These are phyloP conservation scores for Geranospiza caerulescens DNA, from an alignment of 2,797 vertebrate genomes.

Conservation along the genomic window DNA sequence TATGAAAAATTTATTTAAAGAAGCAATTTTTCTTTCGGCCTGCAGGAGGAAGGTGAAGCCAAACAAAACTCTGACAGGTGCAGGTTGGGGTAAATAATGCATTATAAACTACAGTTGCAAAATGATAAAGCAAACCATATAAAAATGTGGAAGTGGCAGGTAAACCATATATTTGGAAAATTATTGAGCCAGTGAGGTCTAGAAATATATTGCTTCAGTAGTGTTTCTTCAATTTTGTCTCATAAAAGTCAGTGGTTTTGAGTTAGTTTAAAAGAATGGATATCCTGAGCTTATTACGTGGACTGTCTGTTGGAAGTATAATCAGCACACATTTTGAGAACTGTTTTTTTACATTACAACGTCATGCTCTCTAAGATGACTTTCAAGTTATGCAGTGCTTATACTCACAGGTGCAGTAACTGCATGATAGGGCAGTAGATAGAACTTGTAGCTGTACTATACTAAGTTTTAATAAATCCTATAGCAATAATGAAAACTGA, in stretches of 20 bases:
- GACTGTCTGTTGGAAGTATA: neutral
- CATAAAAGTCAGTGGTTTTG: neutral
- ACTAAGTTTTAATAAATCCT: constrained; percentile 43
- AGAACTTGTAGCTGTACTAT: neutral
- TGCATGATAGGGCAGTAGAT: neutral
- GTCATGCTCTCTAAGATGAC: neutral
- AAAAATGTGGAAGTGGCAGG: neutral
- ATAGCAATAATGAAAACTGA: constrained; percentile 27
- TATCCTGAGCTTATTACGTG: neutral
- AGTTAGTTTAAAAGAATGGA: constrained; percentile 4
- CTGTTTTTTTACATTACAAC: neutral
- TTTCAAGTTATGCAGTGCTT: neutral
- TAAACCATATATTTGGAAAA: neutral
- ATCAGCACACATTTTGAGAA: neutral
- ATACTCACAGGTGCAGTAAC: neutral
- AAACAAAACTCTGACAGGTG: neutral
- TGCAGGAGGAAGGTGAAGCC: neutral
- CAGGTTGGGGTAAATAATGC: neutral
- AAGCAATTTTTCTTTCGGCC: neutral
- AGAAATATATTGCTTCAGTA: neutral
- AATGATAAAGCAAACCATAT: neutral
- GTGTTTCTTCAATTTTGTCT: neutral
- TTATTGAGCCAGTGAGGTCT: neutral
- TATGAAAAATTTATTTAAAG: constrained; percentile 20
- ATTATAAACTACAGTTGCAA: neutral